Evolutionary conservation across 2,888 invertebrate species (phyloP).

Genomic region (Ormyrus nitidulus): DNA sequence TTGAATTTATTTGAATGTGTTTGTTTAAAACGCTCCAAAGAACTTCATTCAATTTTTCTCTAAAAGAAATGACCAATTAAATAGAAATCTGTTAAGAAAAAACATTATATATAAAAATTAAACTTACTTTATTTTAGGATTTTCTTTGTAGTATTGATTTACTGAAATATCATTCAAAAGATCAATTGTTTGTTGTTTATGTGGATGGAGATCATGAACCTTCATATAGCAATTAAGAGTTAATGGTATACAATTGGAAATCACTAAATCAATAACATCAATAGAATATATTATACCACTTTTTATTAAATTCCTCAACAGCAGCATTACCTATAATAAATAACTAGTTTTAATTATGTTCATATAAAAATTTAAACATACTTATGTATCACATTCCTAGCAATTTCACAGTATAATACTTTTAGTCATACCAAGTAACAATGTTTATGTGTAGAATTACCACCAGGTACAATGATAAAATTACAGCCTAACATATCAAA

Average conservation of each 20-base stretch:
- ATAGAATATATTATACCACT: slow-evolving; percentile 62
- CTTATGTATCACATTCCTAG: neutral
- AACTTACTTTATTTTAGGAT: slow-evolving; percentile 62
- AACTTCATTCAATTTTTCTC: slow-evolving; percentile 63
- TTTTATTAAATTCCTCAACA: slow-evolving; percentile 66
- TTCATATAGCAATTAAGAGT: slow-evolving; percentile 69
- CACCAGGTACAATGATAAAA: slow-evolving; percentile 65
- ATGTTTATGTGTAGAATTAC: slow-evolving; percentile 68
- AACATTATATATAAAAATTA: slow-evolving; percentile 14
- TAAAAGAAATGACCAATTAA: slow-evolving; percentile 56
- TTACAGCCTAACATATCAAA: slow-evolving; percentile 65
- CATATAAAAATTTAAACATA: slow-evolving; percentile 13
- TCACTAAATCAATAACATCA: slow-evolving; percentile 64
- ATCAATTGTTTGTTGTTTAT: slow-evolving; percentile 67
- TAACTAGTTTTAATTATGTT: slow-evolving; percentile 16
- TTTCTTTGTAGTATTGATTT: slow-evolving; percentile 65
- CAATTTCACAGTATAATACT: neutral
- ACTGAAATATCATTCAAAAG: slow-evolving; percentile 63
- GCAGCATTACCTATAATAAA: slow-evolving; percentile 65
- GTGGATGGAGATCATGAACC: slow-evolving; percentile 70
- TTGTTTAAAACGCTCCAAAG: slow-evolving; percentile 61
- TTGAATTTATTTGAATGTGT: slow-evolving; percentile 62
- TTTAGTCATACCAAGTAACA: slow-evolving; percentile 67
- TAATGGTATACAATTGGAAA: slow-evolving; percentile 63
- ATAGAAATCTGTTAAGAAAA: slow-evolving; percentile 21